A percentile compares a stretch with the other conserved stretches of the same genome.
Conservation (phyloP, 2,113 vertebrate species). For the Brachyhypopomus gauderio region DNA sequence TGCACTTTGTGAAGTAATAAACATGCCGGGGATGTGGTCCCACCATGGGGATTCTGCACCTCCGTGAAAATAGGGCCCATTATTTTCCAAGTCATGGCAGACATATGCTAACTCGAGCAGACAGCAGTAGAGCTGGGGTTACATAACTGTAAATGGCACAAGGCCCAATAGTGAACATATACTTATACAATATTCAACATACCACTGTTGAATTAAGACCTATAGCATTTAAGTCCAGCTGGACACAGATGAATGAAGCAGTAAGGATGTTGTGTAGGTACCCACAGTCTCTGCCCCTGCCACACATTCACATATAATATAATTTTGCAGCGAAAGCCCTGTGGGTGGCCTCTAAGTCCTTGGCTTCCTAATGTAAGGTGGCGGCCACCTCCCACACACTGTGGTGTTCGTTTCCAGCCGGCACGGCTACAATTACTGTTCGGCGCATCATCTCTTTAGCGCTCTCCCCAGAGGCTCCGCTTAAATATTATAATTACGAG, state of each 20-base stretch:
- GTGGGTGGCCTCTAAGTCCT: slow-evolving; percentile 69
- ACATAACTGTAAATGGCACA: slow-evolving; percentile 60
- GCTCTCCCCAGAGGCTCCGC: slow-evolving; percentile 63
- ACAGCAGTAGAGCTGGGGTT: slow-evolving; percentile 49
- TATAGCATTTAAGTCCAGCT: too few relatives aligned
- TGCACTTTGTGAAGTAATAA: too few relatives aligned
- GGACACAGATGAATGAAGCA: too few relatives aligned
- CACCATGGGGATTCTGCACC: too few relatives aligned
- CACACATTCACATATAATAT: slow-evolving; percentile 70
- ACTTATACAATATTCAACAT: too few relatives aligned
- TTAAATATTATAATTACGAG: slow-evolving; percentile 73
- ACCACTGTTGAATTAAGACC: too few relatives aligned
- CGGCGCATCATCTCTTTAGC: slow-evolving; percentile 69
- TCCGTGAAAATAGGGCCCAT: background rate
- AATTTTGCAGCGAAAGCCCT: slow-evolving; percentile 62
- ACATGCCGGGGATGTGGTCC: too few relatives aligned
- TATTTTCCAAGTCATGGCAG: slow-evolving; percentile 36
- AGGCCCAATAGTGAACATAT: too few relatives aligned
- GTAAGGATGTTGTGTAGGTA: too few relatives aligned
- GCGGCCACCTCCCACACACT: slow-evolving; percentile 69
- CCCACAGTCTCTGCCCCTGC: slow-evolving; percentile 56
- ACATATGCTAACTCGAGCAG: slow-evolving; percentile 58
- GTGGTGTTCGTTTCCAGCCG: slow-evolving; percentile 66
- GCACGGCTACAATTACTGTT: slow-evolving; percentile 65
- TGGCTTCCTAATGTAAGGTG: slow-evolving; percentile 72